Evolutionary conservation across 1,140 invertebrate species (phyloP), one percentile per base, ranked within the genome.

Genomic region (Ruditapes philippinarum): DNA sequence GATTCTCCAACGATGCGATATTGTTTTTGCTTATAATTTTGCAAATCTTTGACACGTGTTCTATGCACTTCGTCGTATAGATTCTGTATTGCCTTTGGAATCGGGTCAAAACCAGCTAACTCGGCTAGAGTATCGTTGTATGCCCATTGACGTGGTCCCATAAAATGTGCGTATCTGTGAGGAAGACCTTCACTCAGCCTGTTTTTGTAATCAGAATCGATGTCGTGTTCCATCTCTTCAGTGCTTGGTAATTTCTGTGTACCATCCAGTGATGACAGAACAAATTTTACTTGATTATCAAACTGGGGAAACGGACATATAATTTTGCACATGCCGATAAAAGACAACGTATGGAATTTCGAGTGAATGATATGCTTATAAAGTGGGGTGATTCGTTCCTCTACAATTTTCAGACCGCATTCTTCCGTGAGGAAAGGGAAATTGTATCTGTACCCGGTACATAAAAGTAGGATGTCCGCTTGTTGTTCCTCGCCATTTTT

Each of bases 281-380:
- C 97, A 92, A 97, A 98, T 60, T 97, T 96, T 3, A 98, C 97
- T 96, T 99, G 98, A 78, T 98, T 96, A 95, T 99, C 97, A 95
- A 98, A 98, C 96, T 98, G 97, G 54, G 97, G 97, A 93, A 98
- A 98, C 0, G 98, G 98, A 93, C 98, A 97, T 0, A 98, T 97
- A 91, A 97, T 97, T 93, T 97, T 98, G 2, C 97, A 97, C 28
- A 99, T 95, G 1, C 98, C 98, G 89, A 99, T 97, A 80, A 99
- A 96, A 68, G 97, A 97, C 96, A 99, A 97, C 25, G 97, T 97
- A 12, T 98, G 97, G 93, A 97, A 97, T 81, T 97, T 96, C 33
- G 97, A 97, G 92, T 98, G 97, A 49, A 99, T 97, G 36, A 98
- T 93, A 94, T 99, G 98, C 92, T 98, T 98, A 96, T 98, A 99